A percentile compares a stretch with the other conserved stretches of the same genome.
These are phyloP conservation scores for Ophthalmolycus amberensis DNA, from an alignment of 2,113 vertebrate genomes.

Conservation along the genomic window DNA sequence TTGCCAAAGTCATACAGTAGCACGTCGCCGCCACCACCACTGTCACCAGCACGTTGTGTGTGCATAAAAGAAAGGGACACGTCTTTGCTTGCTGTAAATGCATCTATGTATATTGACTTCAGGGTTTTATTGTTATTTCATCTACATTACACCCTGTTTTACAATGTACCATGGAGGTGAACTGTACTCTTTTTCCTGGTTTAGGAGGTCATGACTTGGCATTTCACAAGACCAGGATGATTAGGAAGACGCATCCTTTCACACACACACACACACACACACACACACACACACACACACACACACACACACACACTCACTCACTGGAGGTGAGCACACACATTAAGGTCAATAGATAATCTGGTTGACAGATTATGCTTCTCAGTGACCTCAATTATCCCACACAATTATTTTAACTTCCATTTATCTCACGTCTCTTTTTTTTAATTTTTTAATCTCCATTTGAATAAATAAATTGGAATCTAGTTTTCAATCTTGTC, in stretches of 20 bases:
- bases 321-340: slow-evolving; percentile 1
- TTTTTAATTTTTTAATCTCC: not conserved
- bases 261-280: slow-evolving; percentile 1
- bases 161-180: not conserved
- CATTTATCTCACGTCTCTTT: slow-evolving; percentile 4
- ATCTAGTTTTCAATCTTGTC: not conserved
- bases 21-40: not conserved
- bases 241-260: not conserved
- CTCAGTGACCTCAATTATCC: slow-evolving; percentile 46
- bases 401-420: slow-evolving; percentile 32
- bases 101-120: not conserved
- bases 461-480: not conserved
- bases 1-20: slow-evolving; percentile 19
- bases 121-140: not conserved
- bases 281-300: not conserved
- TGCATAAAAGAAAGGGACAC: not conserved
- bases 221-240: slow-evolving; percentile 23
- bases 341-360: slow-evolving; percentile 29
- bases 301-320: slow-evolving; percentile 18
- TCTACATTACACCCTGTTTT: not conserved
- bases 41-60: slow-evolving; percentile 9
- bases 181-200: not conserved
- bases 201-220: slow-evolving; percentile 7
- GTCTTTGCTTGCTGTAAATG: not conserved
- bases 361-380: slow-evolving; percentile 27